Conservation (phyloP, 2,113 vertebrate species). For the Sylvicapra grimmia region DNA sequence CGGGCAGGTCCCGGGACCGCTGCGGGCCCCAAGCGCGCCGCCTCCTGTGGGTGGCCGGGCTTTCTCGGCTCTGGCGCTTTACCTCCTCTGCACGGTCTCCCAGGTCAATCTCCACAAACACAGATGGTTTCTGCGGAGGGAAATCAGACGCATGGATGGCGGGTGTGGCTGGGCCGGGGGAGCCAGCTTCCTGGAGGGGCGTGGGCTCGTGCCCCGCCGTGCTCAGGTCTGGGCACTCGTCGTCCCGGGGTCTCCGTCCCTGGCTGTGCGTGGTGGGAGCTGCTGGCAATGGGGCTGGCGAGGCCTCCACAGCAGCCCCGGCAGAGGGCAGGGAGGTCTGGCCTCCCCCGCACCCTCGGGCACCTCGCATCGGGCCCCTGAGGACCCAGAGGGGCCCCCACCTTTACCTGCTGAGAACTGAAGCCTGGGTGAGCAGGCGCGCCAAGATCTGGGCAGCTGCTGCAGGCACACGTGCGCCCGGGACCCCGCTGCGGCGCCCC, state of each 20-base stretch:
- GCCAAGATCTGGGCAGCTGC: not conserved
- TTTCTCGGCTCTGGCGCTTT: not conserved
- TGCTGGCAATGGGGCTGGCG: rapidly evolving
- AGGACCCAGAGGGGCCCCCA: not conserved
- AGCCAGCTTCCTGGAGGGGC: not conserved
- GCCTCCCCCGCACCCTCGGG: not conserved
- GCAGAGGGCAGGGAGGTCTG: rapidly evolving
- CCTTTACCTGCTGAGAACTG: not conserved
- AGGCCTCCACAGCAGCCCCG: not conserved
- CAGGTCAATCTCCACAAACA: conserved; percentile 73
- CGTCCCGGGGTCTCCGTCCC: rapidly evolving
- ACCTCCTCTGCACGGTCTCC: conserved; percentile 64
- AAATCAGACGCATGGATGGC: not conserved
- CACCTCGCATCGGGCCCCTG: not conserved
- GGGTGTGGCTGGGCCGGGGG: not conserved
- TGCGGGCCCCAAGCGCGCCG: not conserved
- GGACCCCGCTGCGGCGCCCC: not conserved
- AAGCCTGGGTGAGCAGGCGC: not conserved
- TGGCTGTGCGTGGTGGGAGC: not conserved
- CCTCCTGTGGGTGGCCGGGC: too few relatives aligned
- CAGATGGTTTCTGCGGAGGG: conserved; percentile 51
- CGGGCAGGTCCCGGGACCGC: not conserved
- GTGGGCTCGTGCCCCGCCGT: rapidly evolving
- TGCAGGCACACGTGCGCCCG: rapidly evolving
- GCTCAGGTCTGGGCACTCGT: not conserved